These are phyloP conservation scores for Netta rufina DNA, from an alignment of 2,797 vertebrate species.

Conservation along the genomic window DNA sequence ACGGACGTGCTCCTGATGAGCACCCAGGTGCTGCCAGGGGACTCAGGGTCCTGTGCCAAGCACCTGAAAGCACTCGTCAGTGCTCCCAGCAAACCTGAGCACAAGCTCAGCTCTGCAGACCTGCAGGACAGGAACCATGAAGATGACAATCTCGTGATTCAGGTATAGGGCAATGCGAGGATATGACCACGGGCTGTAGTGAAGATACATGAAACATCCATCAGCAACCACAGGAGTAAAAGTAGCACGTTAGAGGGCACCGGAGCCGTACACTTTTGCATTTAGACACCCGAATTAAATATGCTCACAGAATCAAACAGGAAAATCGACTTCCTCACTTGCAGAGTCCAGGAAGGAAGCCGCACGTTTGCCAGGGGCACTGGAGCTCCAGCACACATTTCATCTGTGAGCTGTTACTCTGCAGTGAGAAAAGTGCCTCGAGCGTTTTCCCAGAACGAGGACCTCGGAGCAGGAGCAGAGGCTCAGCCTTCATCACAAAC, in stretches of 20 bases:
- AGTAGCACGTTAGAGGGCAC: not conserved
- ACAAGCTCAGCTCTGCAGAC: not conserved
- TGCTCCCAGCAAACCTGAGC: not conserved
- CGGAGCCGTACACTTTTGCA: fast-evolving
- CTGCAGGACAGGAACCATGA: not conserved
- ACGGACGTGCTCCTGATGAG: not conserved
- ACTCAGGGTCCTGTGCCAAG: not conserved
- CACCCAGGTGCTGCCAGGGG: not conserved
- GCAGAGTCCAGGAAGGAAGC: conserved; percentile 35
- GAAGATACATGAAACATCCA: not conserved
- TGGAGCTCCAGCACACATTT: not conserved
- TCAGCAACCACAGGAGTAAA: not conserved
- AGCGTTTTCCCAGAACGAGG: not conserved
- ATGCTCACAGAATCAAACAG: not conserved
- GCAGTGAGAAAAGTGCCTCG: not conserved
- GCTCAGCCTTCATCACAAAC: not conserved
- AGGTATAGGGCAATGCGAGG: not conserved
- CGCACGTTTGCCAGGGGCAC: not conserved
- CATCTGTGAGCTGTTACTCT: not conserved
- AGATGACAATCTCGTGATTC: not conserved
- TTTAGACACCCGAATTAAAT: not conserved
- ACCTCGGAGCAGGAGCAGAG: not conserved
- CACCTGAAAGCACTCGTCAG: not conserved
- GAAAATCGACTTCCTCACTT: not conserved
- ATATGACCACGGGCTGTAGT: not conserved